Evolutionary conservation across 2,797 vertebrate species (phyloP).

Genomic region (Urocyon cinereoargenteus): DNA sequence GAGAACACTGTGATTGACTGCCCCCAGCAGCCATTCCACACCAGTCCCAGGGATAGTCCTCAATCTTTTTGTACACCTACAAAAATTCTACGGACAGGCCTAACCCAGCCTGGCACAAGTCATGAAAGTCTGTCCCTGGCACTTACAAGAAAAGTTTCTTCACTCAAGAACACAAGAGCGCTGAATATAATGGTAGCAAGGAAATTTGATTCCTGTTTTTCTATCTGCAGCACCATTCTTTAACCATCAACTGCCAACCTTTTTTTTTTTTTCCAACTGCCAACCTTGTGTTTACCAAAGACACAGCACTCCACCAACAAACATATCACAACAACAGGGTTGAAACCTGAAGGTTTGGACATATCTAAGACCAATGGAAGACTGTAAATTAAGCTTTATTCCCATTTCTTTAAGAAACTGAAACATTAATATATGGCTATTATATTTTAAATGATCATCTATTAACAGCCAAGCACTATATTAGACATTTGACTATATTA

Average conservation of each 20-base stretch:
- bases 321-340: neutral
- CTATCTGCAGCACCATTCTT: neutral
- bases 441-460: neutral
- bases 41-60: neutral
- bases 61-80: neutral
- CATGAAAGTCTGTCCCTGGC: neutral
- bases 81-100: neutral
- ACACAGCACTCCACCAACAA: neutral
- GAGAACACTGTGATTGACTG: neutral
- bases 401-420: neutral
- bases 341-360: neutral
- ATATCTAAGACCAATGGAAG: neutral
- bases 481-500: neutral
- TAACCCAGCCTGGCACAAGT: neutral
- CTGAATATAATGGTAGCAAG: neutral
- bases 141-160: neutral
- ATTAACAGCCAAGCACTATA: neutral
- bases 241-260: neutral
- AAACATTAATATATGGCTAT: neutral
- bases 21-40: neutral
- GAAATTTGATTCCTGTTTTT: neutral
- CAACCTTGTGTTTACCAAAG: neutral
- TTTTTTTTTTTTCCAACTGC: too few relatives aligned
- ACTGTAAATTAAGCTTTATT: conserved; percentile 3
- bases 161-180: neutral